These are phyloP conservation scores for Ichneumoninae sp. DNA, from an alignment of 2,888 invertebrate species.

Conservation along the genomic window DNA sequence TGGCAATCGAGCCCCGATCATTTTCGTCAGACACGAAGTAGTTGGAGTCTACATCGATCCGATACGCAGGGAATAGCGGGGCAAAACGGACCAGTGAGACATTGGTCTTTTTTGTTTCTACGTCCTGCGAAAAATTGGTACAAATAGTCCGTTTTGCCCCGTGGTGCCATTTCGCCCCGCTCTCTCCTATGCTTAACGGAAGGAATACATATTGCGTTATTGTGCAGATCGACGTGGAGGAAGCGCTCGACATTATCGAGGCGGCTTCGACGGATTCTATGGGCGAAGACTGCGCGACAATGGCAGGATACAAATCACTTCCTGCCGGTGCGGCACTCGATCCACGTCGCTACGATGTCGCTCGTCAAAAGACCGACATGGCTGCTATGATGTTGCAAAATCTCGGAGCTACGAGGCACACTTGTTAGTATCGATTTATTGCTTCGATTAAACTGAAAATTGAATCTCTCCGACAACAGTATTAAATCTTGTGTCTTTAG, in stretches of 20 bases:
- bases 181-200: background rate
- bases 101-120: background rate
- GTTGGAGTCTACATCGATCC: background rate
- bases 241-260: slow-evolving; percentile 90
- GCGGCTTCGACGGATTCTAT: slow-evolving; percentile 82
- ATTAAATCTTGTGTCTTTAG: background rate
- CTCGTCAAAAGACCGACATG: slow-evolving; percentile 92
- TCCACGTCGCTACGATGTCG: slow-evolving; percentile 90
- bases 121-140: too few species aligned
- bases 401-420: slow-evolving; percentile 88
- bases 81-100: background rate
- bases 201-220: background rate
- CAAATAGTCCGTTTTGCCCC: background rate
- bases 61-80: background rate
- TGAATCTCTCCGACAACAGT: background rate
- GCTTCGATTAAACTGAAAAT: background rate
- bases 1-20: background rate
- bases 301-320: slow-evolving; percentile 84
- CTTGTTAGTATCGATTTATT: slow-evolving; percentile 69
- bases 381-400: slow-evolving; percentile 91
- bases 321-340: slow-evolving; percentile 90
- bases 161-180: background rate
- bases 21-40: background rate
- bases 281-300: slow-evolving; percentile 76
- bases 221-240: slow-evolving; percentile 87